Percentiles rank a stretch among this genome's conserved stretches.
Conservation (phyloP, 1,140 invertebrate species). For the Megathymus violae region DNA sequence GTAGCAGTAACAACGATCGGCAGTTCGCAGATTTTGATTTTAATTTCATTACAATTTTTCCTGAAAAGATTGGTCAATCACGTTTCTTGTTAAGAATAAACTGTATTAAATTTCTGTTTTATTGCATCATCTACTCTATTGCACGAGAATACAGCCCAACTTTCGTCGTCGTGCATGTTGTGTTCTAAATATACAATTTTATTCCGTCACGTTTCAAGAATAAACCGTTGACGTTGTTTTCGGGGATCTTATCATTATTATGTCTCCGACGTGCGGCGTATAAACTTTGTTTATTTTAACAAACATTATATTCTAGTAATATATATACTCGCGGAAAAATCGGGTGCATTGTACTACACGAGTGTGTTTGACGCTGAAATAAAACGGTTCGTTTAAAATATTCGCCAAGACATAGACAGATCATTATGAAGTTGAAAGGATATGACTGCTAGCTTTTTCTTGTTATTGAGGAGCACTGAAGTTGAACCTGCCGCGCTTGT, state of each 20-base stretch:
- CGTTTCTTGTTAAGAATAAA: background rate
- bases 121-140: background rate
- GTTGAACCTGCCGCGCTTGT: too few relatives aligned
- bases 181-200: conserved; percentile 4
- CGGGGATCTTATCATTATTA: conserved; percentile 4
- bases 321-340: too few relatives aligned
- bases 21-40: background rate
- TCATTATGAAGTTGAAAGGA: too few relatives aligned
- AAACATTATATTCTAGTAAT: background rate
- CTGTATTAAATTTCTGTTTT: background rate
- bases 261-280: background rate
- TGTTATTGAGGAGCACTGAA: too few relatives aligned
- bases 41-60: background rate
- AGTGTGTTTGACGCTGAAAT: too few relatives aligned
- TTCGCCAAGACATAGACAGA: too few relatives aligned
- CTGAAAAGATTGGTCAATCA: background rate
- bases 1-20: too few relatives aligned
- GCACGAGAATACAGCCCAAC: background rate
- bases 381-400: too few relatives aligned
- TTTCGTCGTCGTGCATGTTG: background rate
- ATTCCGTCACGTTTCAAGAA: conserved; percentile 4
- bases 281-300: background rate
- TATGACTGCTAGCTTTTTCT: too few relatives aligned
- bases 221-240: conserved; percentile 5
- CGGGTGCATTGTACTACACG: too few relatives aligned